phyloP scores from a whole-genome alignment of 2,888 invertebrate species.

The Synanthedon andrenaeformis region DNA sequence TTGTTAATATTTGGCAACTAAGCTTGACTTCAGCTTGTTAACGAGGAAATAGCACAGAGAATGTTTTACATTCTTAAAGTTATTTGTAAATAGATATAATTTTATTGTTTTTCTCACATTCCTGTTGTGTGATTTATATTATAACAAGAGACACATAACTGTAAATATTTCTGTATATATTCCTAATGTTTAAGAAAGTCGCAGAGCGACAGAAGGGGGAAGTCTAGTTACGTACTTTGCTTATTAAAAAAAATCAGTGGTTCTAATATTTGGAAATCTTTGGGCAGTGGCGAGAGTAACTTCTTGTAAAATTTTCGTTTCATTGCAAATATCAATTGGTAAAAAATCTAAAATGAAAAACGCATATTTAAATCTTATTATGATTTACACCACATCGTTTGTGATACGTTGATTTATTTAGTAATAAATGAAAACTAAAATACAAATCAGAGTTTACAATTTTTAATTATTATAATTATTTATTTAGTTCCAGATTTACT shows the following conservation, averaged over 20 bases:
- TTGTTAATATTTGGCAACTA: conserved; percentile 39
- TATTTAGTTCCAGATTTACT: no score
- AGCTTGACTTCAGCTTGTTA: conserved; percentile 49
- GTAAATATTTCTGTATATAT: conserved; percentile 67
- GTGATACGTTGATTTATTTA: no score
- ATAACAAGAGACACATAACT: conserved; percentile 51
- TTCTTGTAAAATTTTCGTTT: not conserved
- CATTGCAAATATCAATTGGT: not conserved
- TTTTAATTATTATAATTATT: no score
- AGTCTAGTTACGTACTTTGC: conserved; percentile 16
- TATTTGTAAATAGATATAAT: conserved; percentile 45
- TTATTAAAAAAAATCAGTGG: not conserved
- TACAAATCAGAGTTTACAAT: no score
- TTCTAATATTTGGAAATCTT: not conserved
- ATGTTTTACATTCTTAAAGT: conserved; percentile 16
- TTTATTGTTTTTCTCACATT: conserved; percentile 51
- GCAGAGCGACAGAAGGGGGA: conserved; percentile 49
- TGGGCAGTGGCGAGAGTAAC: no score
- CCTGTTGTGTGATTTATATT: conserved; percentile 60
- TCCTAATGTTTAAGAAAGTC: conserved; percentile 36
- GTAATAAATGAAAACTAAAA: no score
- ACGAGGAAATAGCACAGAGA: conserved; percentile 17
- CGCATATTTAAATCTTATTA: no score
- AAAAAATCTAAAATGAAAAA: no score
- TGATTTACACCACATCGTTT: no score